A percentile compares a stretch with the other conserved stretches of the same genome.
These are phyloP conservation scores for Caenorhabditis imperialis DNA, from an alignment of 2,888 invertebrate genomes.

Conservation along the genomic window DNA sequence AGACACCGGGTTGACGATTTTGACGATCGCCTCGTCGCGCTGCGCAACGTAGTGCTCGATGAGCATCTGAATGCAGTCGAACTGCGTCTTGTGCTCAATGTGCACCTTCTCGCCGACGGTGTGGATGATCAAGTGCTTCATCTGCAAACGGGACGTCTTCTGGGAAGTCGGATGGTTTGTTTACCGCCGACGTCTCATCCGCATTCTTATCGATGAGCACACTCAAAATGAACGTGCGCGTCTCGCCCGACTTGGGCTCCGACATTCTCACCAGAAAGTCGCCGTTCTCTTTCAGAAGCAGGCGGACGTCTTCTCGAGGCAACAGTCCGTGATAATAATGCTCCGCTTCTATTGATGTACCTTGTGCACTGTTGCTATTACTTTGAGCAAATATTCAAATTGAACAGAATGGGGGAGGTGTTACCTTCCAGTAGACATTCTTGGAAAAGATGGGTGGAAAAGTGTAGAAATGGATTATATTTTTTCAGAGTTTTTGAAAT, in stretches of 20 bases:
- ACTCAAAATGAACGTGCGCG: no score
- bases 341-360: neutral
- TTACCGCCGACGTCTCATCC: no score
- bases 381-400: no score
- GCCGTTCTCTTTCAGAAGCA: neutral
- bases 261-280: slow-evolving; percentile 2
- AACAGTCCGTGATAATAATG: slow-evolving; percentile 5
- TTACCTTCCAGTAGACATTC: no score
- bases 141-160: neutral
- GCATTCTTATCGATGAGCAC: no score
- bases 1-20: slow-evolving; percentile 29
- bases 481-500: no score
- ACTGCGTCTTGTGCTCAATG: neutral
- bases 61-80: no score
- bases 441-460: no score
- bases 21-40: neutral
- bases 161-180: no score
- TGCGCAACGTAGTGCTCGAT: neutral
- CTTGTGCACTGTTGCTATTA: no score
- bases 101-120: neutral
- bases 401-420: no score
- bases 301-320: neutral
- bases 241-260: neutral
- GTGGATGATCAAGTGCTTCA: slow-evolving; percentile 5
- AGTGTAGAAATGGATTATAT: no score